Evolutionary conservation across 2,113 vertebrate genomes (phyloP).

Genomic region (Otis tarda): DNA sequence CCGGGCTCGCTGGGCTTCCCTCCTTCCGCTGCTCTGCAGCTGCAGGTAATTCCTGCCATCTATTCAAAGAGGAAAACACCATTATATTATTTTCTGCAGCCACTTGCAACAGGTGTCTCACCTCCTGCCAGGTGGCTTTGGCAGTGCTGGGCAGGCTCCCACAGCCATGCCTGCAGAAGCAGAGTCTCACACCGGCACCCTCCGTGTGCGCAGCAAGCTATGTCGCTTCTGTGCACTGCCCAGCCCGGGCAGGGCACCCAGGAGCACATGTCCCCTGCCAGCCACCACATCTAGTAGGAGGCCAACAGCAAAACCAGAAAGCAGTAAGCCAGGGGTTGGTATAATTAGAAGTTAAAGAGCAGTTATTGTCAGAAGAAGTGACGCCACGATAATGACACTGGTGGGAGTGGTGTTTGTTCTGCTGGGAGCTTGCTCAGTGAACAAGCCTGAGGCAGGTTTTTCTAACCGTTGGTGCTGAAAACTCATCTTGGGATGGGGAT

Average conservation of each 20-base stretch:
- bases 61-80: constrained; percentile 52
- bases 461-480: background rate
- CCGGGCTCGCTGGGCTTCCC: constrained; percentile 83
- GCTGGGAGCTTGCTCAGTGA: background rate
- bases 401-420: constrained; percentile 1
- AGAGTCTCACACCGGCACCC: background rate
- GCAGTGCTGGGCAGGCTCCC: background rate
- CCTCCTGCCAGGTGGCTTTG: background rate
- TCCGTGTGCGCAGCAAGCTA: background rate
- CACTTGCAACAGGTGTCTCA: background rate
- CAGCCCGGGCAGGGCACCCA: background rate
- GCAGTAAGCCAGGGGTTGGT: background rate
- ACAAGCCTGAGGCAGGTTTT: constrained; percentile 2
- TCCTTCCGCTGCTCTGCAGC: constrained; percentile 82
- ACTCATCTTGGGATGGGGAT: background rate
- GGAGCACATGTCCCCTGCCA: background rate
- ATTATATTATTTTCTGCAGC: background rate
- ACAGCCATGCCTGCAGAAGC: background rate
- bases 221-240: background rate
- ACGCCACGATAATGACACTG: background rate
- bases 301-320: background rate
- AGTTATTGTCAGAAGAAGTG: background rate
- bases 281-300: background rate
- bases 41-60: constrained; percentile 85
- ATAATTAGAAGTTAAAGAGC: constrained; percentile 34